A percentile compares a stretch with the other conserved stretches of the same genome.
These are phyloP conservation scores for Iphiclides podalirius DNA, from an alignment of 2,888 invertebrate genomes.

Conservation along the genomic window DNA sequence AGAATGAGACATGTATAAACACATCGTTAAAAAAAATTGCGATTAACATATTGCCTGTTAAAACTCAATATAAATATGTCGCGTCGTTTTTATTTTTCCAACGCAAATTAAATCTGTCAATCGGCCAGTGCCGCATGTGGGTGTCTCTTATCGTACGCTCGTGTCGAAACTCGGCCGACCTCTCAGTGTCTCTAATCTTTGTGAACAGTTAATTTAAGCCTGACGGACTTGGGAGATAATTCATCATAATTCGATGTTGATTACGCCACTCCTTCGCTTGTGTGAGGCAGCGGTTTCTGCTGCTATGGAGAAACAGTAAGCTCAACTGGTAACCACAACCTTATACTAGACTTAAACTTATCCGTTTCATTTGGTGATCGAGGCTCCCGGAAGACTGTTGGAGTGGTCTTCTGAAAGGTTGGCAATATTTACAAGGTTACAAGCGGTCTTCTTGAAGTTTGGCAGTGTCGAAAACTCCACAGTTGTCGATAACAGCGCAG, in stretches of 20 bases:
- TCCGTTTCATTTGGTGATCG: too few species aligned
- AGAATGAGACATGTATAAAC: background rate
- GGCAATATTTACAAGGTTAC: too few species aligned
- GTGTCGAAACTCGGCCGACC: slow-evolving; percentile 11
- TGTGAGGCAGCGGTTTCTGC: too few species aligned
- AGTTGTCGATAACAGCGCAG: too few species aligned
- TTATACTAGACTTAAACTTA: too few species aligned
- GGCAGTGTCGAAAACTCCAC: too few species aligned
- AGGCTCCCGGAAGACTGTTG: too few species aligned
- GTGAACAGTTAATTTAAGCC: slow-evolving; percentile 13
- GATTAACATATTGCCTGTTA: background rate
- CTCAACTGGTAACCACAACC: too few species aligned
- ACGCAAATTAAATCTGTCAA: slow-evolving; percentile 14
- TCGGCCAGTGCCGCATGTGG: slow-evolving; percentile 5
- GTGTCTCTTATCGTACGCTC: slow-evolving; percentile 11
- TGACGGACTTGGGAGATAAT: background rate
- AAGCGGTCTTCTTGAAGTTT: too few species aligned
- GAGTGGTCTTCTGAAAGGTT: too few species aligned
- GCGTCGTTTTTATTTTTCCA: slow-evolving; percentile 1
- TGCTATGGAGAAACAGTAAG: too few species aligned
- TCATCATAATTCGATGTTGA: background rate
- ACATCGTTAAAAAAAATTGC: background rate
- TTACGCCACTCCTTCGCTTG: too few species aligned
- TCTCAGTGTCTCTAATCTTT: slow-evolving; percentile 1
- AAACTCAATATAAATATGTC: background rate